A percentile compares a stretch with the other conserved stretches of the same genome.
phyloP scores from a whole-genome alignment of 1,140 invertebrate species.

The Chelonus insularis region DNA sequence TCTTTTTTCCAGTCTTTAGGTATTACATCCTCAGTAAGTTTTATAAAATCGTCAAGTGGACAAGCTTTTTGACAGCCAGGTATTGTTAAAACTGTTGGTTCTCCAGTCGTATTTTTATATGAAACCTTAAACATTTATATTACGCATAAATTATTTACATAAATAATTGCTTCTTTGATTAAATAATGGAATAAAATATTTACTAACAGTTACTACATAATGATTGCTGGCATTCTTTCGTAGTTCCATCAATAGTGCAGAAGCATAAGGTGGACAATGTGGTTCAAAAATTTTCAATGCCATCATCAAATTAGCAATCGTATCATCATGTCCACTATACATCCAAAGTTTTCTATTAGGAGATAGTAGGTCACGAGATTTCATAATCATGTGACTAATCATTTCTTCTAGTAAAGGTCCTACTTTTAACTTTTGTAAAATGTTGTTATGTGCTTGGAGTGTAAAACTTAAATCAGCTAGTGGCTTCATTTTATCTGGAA shows the following conservation, averaged over 20 bases:
- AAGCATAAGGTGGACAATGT: slow-evolving; percentile 73
- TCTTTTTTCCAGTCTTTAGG: slow-evolving; percentile 64
- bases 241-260: slow-evolving; percentile 75
- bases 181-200: no score
- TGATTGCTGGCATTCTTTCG: slow-evolving; percentile 47
- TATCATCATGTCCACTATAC: slow-evolving; percentile 84
- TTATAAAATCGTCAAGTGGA: slow-evolving; percentile 62
- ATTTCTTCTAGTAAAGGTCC: slow-evolving; percentile 73
- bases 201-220: slow-evolving; percentile 55
- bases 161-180: no score
- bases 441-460: slow-evolving; percentile 55
- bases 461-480: slow-evolving; percentile 63
- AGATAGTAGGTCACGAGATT: slow-evolving; percentile 49
- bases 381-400: slow-evolving; percentile 62
- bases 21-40: slow-evolving; percentile 59
- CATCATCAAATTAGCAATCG: slow-evolving; percentile 75
- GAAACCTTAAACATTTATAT: no score
- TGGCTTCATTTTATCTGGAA: slow-evolving; percentile 61
- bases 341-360: slow-evolving; percentile 69
- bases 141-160: no score
- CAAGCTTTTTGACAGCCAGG: slow-evolving; percentile 66
- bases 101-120: slow-evolving; percentile 65
- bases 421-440: slow-evolving; percentile 60
- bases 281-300: slow-evolving; percentile 73
- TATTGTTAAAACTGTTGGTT: slow-evolving; percentile 61